Conservation (phyloP, 2,113 vertebrate species). For the Mormyrus lacerda region DNA sequence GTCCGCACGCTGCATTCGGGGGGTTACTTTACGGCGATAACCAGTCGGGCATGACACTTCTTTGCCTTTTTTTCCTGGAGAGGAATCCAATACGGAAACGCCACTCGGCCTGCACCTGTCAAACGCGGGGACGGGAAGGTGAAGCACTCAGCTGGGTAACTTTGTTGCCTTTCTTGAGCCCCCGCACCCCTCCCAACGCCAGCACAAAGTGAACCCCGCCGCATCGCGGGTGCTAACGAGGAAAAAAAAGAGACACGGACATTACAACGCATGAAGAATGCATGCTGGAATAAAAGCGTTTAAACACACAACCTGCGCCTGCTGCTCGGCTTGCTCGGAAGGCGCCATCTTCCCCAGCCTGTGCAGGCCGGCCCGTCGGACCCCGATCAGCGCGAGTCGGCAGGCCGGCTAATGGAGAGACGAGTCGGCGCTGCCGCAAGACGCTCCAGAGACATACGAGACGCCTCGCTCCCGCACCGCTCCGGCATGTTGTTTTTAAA, state of each 20-base stretch:
- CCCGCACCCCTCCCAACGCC: constrained; percentile 19
- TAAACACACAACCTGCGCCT: constrained; percentile 50
- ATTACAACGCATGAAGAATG: not conserved
- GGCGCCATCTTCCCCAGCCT: constrained; percentile 58
- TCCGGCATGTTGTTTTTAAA: too few relatives aligned
- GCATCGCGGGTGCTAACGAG: not conserved
- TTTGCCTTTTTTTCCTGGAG: not conserved
- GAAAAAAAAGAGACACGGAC: not conserved
- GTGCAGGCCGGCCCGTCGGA: constrained; percentile 21
- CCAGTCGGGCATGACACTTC: not conserved
- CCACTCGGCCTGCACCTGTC: constrained; percentile 28
- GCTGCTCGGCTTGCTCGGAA: constrained; percentile 52
- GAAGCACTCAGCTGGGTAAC: constrained; percentile 33
- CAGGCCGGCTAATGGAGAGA: constrained; percentile 18
- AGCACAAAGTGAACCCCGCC: constrained; percentile 11
- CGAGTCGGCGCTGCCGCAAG: not conserved
- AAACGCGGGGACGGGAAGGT: not conserved
- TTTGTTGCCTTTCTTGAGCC: constrained; percentile 26
- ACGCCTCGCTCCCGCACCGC: not conserved
- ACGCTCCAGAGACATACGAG: not conserved
- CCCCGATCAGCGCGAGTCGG: constrained; percentile 44
- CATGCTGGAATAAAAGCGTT: not conserved
- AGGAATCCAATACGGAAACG: not conserved
- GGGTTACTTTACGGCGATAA: not conserved
- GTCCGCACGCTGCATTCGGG: not conserved